Evolutionary conservation across 2,888 invertebrate species (phyloP).

Genomic region (Neoaliturus tenellus): DNA sequence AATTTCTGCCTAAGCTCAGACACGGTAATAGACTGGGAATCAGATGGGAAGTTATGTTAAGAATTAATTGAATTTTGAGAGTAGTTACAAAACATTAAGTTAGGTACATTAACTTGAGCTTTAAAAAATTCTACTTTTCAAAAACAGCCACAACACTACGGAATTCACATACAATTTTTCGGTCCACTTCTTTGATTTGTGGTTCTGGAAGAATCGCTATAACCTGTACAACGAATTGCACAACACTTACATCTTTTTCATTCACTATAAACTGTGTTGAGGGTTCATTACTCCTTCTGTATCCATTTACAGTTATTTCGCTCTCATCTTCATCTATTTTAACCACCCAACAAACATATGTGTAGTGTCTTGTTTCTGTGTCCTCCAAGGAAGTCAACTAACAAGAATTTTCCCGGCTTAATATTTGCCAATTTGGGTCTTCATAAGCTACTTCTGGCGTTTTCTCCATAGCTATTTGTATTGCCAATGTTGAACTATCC

Average conservation of each 20-base stretch:
- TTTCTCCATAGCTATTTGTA: conserved; percentile 8
- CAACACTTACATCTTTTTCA: conserved; percentile 36
- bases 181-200: conserved; percentile 34
- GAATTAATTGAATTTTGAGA: too few species aligned
- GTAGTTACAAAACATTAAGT: too few species aligned
- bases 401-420: conserved; percentile 40
- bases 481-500: conserved; percentile 9
- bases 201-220: conserved; percentile 49
- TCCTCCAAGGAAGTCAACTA: conserved; percentile 47
- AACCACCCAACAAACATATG: conserved; percentile 49
- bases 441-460: conserved; percentile 42
- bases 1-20: too few species aligned
- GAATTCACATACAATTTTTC: conserved; percentile 53
- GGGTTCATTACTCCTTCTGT: conserved; percentile 11
- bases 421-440: conserved; percentile 43
- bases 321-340: conserved; percentile 45
- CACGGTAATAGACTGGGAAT: too few species aligned
- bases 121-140: too few species aligned
- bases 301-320: conserved; percentile 24
- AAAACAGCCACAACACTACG: conserved; percentile 38
- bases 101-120: too few species aligned
- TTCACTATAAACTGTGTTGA: conserved; percentile 47
- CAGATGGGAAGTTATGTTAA: too few species aligned
- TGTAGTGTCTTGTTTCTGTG: conserved; percentile 47
- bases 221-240: conserved; percentile 39